Evolutionary conservation across 2,888 invertebrate species (phyloP).

Genomic region (Drosophila borealis): DNA sequence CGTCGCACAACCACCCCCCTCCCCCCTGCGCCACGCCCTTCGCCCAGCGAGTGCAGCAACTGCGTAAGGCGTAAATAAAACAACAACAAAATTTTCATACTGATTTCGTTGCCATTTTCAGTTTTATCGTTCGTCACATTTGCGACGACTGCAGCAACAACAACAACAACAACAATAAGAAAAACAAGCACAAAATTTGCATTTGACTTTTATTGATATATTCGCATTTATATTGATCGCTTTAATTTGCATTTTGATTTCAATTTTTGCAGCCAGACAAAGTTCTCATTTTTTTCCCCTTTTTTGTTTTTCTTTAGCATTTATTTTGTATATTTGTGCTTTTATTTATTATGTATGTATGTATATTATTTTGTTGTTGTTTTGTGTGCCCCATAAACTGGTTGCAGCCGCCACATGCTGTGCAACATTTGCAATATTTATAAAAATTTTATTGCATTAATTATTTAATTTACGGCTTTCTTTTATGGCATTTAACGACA

Average conservation of each 20-base stretch:
- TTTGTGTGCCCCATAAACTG: slow-evolving; percentile 60
- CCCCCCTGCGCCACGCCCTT: neutral
- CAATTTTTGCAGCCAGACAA: slow-evolving; percentile 7
- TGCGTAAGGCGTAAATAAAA: slow-evolving; percentile 17
- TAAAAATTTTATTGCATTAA: slow-evolving; percentile 73
- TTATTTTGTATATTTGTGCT: slow-evolving; percentile 27
- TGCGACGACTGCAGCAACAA: slow-evolving; percentile 15
- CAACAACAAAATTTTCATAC: slow-evolving; percentile 49
- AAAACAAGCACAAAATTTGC: slow-evolving; percentile 56
- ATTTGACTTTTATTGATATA: slow-evolving; percentile 80
- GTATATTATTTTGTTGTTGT: slow-evolving; percentile 29
- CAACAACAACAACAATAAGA: neutral
- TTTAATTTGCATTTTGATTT: slow-evolving; percentile 74
- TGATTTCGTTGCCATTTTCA: slow-evolving; percentile 48
- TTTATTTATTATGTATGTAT: slow-evolving; percentile 12
- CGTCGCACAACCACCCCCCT: no score
- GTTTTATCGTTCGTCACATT: slow-evolving; percentile 44
- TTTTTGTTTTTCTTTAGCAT: slow-evolving; percentile 46
- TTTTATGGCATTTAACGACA: slow-evolving; percentile 63
- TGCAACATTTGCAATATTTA: slow-evolving; percentile 63
- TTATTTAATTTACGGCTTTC: slow-evolving; percentile 78
- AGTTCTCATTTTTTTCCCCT: slow-evolving; percentile 1
- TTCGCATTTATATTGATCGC: slow-evolving; percentile 79
- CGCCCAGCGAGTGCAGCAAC: slow-evolving; percentile 8
- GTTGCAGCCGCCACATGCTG: slow-evolving; percentile 63